Percentiles rank a stretch among this genome's conserved stretches.
These are phyloP conservation scores for Macaria notata DNA, from an alignment of 2,888 invertebrate genomes.

Conservation along the genomic window DNA sequence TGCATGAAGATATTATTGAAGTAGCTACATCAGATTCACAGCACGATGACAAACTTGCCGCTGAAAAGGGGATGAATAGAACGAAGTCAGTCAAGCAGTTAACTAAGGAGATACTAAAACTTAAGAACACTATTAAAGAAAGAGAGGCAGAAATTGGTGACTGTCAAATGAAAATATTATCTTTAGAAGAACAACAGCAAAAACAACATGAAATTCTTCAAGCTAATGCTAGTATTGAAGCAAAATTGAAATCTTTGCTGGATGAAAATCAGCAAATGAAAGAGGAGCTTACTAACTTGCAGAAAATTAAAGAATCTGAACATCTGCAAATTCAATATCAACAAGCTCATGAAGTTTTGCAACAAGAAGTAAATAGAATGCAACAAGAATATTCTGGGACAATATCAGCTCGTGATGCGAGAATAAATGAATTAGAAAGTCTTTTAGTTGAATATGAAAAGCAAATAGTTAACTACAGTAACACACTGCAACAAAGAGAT, in stretches of 20 bases:
- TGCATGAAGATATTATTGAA: slow-evolving; percentile 57
- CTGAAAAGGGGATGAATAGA: slow-evolving; percentile 63
- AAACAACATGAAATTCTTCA: slow-evolving; percentile 66
- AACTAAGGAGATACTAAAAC: slow-evolving; percentile 77
- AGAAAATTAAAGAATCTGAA: slow-evolving; percentile 53
- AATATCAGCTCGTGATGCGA: slow-evolving; percentile 65
- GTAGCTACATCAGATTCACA: slow-evolving; percentile 49
- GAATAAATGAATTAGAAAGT: slow-evolving; percentile 75
- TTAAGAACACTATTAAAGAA: slow-evolving; percentile 76
- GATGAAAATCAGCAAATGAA: slow-evolving; percentile 69
- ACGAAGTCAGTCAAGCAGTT: slow-evolving; percentile 74
- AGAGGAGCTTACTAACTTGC: slow-evolving; percentile 58
- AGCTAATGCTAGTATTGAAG: slow-evolving; percentile 59
- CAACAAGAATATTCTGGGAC: slow-evolving; percentile 62
- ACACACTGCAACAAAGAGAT: slow-evolving; percentile 70
- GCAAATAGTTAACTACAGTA: slow-evolving; percentile 69
- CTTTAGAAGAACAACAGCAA: slow-evolving; percentile 73
- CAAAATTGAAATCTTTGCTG: slow-evolving; percentile 63
- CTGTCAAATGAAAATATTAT: slow-evolving; percentile 78
- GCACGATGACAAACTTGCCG: slow-evolving; percentile 63
- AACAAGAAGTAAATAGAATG: slow-evolving; percentile 61
- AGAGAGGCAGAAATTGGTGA: slow-evolving; percentile 78
- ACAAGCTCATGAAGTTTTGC: slow-evolving; percentile 54
- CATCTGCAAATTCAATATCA: slow-evolving; percentile 50
- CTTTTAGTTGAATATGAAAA: slow-evolving; percentile 75